Percentiles rank a stretch among this genome's conserved stretches.
These are phyloP conservation scores for Dryomyza anilis DNA, from an alignment of 2,888 invertebrate species.

Conservation along the genomic window DNA sequence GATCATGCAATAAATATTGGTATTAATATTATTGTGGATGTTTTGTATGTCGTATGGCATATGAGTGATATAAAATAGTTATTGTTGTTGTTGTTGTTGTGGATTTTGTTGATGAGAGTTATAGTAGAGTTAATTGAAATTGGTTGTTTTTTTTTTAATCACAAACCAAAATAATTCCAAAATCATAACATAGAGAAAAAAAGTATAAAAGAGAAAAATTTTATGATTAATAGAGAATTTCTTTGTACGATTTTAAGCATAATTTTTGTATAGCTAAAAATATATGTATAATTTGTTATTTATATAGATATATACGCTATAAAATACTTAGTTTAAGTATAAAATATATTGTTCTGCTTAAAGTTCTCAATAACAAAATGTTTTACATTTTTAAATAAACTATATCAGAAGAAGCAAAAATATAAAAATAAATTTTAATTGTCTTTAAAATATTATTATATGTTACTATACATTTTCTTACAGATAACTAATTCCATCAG, in stretches of 20 bases:
- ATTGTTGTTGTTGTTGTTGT: conserved; percentile 31
- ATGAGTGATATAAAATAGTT: conserved; percentile 20
- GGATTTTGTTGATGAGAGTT: no score
- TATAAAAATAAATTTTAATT: neutral
- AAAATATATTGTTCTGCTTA: neutral
- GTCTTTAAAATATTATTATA: no score
- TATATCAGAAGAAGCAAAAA: neutral
- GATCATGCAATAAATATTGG: no score
- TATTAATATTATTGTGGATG: no score
- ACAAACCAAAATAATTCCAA: conserved; percentile 24
- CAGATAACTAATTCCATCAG: no score
- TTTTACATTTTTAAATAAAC: neutral
- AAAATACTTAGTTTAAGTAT: no score
- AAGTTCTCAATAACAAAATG: neutral
- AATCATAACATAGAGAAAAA: conserved; percentile 30
- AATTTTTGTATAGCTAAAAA: no score
- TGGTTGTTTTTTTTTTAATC: conserved; percentile 15
- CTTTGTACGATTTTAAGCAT: neutral
- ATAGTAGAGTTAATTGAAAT: no score
- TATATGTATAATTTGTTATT: no score
- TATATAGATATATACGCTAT: no score
- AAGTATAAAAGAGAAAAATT: conserved; percentile 40
- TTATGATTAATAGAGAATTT: conserved; percentile 31
- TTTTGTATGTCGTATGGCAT: conserved; percentile 26
- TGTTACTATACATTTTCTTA: no score